Evolutionary conservation across 2,113 vertebrate species (phyloP).

Genomic region (Emberiza fucata): DNA sequence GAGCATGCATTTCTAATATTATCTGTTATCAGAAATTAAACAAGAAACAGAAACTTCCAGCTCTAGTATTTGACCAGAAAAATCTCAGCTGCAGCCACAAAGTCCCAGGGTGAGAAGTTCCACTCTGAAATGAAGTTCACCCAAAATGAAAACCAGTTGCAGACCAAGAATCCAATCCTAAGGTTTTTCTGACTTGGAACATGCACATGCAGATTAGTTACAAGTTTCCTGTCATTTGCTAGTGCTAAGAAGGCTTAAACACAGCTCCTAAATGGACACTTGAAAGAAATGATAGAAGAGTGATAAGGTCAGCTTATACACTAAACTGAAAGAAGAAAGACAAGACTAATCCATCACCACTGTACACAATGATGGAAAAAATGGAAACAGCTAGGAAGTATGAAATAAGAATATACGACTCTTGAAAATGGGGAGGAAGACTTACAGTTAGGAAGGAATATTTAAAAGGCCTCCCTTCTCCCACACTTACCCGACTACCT

Average conservation of each 20-base stretch:
- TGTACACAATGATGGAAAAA: not conserved
- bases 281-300: not conserved
- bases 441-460: not conserved
- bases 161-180: not conserved
- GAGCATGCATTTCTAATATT: not conserved
- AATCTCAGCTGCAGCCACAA: not conserved
- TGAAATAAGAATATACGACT: not conserved
- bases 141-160: not conserved
- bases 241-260: not conserved
- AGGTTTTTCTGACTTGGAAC: not conserved
- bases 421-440: not conserved
- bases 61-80: not conserved
- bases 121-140: not conserved
- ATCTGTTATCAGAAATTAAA: not conserved
- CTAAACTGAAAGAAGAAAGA: not conserved
- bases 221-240: not conserved
- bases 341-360: not conserved
- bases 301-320: not conserved
- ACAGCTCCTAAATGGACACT: not conserved
- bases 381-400: not conserved
- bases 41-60: not conserved
- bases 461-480: not conserved
- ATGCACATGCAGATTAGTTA: not conserved
- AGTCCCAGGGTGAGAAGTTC: not conserved
- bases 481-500: slow-evolving; percentile 86